Conservation (phyloP, 2,888 invertebrate species). For the Caenorhabditis panamensis region DNA sequence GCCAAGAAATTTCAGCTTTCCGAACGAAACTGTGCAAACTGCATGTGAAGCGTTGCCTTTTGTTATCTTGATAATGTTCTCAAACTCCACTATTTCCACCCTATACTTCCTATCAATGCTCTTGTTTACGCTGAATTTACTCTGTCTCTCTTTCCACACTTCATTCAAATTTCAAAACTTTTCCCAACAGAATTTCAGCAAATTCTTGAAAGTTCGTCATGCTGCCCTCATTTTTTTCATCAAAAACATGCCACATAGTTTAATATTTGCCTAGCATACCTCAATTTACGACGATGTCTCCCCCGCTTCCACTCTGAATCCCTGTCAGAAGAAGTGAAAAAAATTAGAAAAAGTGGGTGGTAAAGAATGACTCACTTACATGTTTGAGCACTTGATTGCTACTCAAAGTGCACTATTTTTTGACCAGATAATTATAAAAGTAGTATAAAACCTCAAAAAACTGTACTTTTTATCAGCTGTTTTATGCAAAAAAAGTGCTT, state of each 20-base stretch:
- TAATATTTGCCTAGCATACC: slow-evolving; percentile 15
- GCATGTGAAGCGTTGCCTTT: slow-evolving; percentile 1
- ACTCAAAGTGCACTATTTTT: not conserved
- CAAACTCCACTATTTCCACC: slow-evolving; percentile 24
- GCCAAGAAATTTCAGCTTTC: not conserved
- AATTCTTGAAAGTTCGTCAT: not conserved
- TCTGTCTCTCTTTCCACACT: not conserved
- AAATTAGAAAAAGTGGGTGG: slow-evolving; percentile 3
- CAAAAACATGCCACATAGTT: not conserved
- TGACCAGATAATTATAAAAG: not conserved
- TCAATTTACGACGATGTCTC: slow-evolving; percentile 19
- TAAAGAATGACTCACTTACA: slow-evolving; percentile 3
- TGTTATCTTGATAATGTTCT: slow-evolving; percentile 12
- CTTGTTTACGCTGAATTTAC: slow-evolving; percentile 42
- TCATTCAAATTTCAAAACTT: slow-evolving; percentile 11
- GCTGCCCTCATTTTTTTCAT: not conserved
- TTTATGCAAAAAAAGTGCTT: not conserved
- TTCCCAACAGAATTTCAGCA: slow-evolving; percentile 3
- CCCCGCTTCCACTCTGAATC: not conserved
- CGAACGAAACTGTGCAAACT: not conserved
- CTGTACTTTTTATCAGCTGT: slow-evolving; percentile 5
- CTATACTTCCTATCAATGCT: slow-evolving; percentile 19
- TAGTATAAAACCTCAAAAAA: not conserved
- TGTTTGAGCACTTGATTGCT: not conserved
- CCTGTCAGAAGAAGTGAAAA: not conserved